Evolutionary conservation across 2,888 invertebrate genomes (phyloP).

Genomic region (Monoplex corrugatus): DNA sequence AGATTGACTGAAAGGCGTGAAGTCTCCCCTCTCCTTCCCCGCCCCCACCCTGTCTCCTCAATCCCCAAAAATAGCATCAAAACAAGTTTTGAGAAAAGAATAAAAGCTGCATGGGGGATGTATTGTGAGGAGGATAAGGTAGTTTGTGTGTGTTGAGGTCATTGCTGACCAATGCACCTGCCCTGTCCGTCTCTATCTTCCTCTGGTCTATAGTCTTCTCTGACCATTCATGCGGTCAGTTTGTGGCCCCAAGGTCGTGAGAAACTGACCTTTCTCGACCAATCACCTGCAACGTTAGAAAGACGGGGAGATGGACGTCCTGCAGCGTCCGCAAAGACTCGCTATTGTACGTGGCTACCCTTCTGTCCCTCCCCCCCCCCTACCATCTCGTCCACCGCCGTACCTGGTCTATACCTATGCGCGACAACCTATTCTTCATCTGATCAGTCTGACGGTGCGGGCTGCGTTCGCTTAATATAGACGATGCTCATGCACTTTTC

Average conservation of each 20-base stretch:
- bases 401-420: too few relatives aligned
- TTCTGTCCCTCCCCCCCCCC: too few relatives aligned
- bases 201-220: not conserved
- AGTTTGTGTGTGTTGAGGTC: too few relatives aligned
- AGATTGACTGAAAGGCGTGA: too few relatives aligned
- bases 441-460: not conserved
- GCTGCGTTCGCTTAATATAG: not conserved
- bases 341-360: not conserved
- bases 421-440: not conserved
- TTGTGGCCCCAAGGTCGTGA: conserved; percentile 14
- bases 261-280: conserved; percentile 41
- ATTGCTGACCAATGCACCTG: conserved; percentile 17
- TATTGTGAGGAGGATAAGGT: not conserved
- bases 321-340: not conserved
- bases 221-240: conserved; percentile 1
- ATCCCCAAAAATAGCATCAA: not conserved
- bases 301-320: not conserved
- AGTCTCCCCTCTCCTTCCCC: not conserved
- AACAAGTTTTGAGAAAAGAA: not conserved
- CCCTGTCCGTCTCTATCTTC: not conserved
- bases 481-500: conserved; percentile 24
- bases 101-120: not conserved
- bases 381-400: too few relatives aligned
- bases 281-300: conserved; percentile 44
- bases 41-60: not conserved